Base-by-base conservation (phyloP, 1,140 invertebrate species). In the Homalodisca vitripennis region DNA sequence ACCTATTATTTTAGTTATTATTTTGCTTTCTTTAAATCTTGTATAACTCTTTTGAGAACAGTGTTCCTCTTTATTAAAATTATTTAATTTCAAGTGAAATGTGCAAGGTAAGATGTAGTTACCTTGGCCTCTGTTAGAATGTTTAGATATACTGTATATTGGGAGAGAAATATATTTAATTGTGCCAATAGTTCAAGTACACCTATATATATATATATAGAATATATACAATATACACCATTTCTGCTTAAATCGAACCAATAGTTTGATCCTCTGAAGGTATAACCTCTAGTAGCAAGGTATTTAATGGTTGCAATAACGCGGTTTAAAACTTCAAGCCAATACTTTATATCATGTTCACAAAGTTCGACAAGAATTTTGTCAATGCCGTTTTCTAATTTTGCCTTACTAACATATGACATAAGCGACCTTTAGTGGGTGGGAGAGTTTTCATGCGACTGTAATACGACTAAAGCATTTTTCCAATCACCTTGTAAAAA, bases 131-230 rank as follows among this genome's bases (percentile, higher is more conserved):
- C 63, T 70, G 48, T 73, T 70, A 12, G 51, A 60, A 60, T 29
- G 69, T 30, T 51, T 65, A 20, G 47, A 46, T 63, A 73, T 70
- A n/a, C n/a, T n/a, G n/a, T n/a, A 60, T 72, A 68, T 46, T 67
- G 41, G 34, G 67, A 64, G 24, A 73, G 47, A 70, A 73, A 73
- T 32, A 70, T 70, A 70, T 73, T 70, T 62, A 72, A 73, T 55
- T 73, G 68, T 57, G 27, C 66, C 30, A 67, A 55, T 17, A 67
- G 30, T 53, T 67, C 66, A 10, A 67, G 31, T 26, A 20, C 22
- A 6, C 20, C 27, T n/a, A n/a, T n/a, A n/a, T n/a, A n/a, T n/a
- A n/a, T n/a, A n/a, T n/a, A n/a, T n/a, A n/a, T n/a, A n/a, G n/a
- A n/a, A n/a, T n/a, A n/a, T 27, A 62, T 13, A n/a, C n/a, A n/a